Conservation (phyloP, 2,888 invertebrate species). For the Trissolcus japonicus region DNA sequence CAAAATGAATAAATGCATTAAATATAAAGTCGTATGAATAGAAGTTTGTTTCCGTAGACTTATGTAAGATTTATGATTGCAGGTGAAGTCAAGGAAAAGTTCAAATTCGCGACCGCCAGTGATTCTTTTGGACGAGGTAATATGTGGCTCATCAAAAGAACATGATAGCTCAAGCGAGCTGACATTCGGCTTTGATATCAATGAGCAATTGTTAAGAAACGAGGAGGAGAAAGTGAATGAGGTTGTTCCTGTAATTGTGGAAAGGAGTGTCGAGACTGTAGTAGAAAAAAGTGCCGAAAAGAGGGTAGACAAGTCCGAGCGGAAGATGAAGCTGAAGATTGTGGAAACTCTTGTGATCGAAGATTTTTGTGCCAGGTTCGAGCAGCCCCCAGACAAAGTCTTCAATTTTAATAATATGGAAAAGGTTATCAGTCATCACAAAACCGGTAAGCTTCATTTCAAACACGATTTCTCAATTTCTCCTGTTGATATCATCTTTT, state of each 20-base stretch:
- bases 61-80: constrained; percentile 7
- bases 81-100: constrained; percentile 41
- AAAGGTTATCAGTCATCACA: constrained; percentile 38
- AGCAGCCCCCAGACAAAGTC: constrained; percentile 35
- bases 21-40: no score
- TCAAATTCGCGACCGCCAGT: constrained; percentile 81
- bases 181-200: constrained; percentile 88
- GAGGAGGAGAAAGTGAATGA: constrained; percentile 64
- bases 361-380: constrained; percentile 68
- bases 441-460: constrained; percentile 20
- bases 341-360: constrained; percentile 74
- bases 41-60: not conserved
- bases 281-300: constrained; percentile 23
- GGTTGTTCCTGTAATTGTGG: constrained; percentile 25
- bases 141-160: constrained; percentile 67
- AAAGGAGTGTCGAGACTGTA: constrained; percentile 5
- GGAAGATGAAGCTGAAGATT: constrained; percentile 58
- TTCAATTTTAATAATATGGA: constrained; percentile 40
- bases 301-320: constrained; percentile 39
- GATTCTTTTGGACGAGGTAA: constrained; percentile 81
- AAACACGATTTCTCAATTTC: not conserved
- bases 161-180: constrained; percentile 79
- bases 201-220: constrained; percentile 82
- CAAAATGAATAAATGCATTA: no score
- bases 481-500: not conserved